Evolutionary conservation across 2,113 vertebrate genomes (phyloP).

Genomic region (Dasyprocta punctata): DNA sequence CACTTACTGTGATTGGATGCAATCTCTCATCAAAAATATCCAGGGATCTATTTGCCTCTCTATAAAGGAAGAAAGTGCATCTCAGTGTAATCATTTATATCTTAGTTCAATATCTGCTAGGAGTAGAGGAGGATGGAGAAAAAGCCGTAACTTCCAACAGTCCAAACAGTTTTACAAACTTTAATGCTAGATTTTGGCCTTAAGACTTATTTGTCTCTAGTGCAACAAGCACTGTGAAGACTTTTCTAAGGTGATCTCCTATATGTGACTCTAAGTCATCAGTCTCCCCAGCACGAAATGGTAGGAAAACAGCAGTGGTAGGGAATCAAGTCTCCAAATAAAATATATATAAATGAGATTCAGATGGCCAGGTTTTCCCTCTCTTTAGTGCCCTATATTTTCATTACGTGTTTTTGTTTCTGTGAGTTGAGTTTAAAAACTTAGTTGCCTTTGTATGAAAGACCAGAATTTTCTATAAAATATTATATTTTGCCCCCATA

Average conservation of each 20-base stretch:
- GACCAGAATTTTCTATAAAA: neutral
- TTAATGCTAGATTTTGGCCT: neutral
- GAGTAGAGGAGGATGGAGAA: neutral
- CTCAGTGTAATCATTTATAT: too few relatives aligned
- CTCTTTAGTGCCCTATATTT: neutral
- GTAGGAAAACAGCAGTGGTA: neutral
- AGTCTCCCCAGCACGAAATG: neutral
- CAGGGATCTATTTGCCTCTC: conserved; percentile 90
- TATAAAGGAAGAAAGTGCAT: conserved; percentile 70
- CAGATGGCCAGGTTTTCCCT: neutral
- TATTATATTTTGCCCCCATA: neutral
- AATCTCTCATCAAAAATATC: conserved; percentile 92
- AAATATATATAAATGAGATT: neutral
- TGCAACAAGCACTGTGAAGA: neutral
- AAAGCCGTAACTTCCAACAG: conserved; percentile 32
- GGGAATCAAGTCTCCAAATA: neutral
- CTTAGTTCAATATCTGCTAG: neutral
- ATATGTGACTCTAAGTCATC: neutral
- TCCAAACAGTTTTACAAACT: neutral
- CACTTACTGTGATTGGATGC: conserved; percentile 91
- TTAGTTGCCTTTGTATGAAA: neutral
- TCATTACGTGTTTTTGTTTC: too few relatives aligned
- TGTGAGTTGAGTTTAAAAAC: neutral
- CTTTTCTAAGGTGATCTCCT: neutral
- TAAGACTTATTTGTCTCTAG: too few relatives aligned